These are phyloP conservation scores for Odobenus rosmarus DNA, from an alignment of 2,113 vertebrate genomes.

Conservation along the genomic window DNA sequence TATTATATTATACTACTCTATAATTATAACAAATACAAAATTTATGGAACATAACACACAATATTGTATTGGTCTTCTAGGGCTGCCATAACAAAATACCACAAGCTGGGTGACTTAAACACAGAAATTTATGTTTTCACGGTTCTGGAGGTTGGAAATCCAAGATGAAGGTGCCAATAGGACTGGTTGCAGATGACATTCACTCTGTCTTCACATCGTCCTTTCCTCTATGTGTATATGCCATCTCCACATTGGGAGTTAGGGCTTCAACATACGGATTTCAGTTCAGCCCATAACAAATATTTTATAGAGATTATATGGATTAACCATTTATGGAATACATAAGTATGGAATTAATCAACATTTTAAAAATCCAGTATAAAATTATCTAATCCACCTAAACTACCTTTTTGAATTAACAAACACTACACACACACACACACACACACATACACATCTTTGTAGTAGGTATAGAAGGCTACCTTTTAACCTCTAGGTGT, in stretches of 20 bases:
- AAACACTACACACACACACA: not conserved
- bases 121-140: not conserved
- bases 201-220: not conserved
- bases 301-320: not conserved
- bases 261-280: not conserved
- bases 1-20: not conserved
- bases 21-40: not conserved
- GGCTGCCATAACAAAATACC: not conserved
- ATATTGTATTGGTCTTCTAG: not conserved
- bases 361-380: not conserved
- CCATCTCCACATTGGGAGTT: not conserved
- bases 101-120: not conserved
- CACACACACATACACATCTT: not conserved
- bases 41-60: not conserved
- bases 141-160: not conserved
- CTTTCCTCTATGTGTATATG: not conserved
- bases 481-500: not conserved
- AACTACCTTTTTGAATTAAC: not conserved
- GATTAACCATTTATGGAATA: not conserved
- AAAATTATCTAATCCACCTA: not conserved
- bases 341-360: not conserved
- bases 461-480: not conserved
- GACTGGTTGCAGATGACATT: not conserved
- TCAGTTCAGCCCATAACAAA: not conserved
- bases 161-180: not conserved